Percentiles rank a stretch among this genome's conserved stretches.
Conservation (phyloP, 2,888 invertebrate genomes). For the Cataglyphis albicans region DNA sequence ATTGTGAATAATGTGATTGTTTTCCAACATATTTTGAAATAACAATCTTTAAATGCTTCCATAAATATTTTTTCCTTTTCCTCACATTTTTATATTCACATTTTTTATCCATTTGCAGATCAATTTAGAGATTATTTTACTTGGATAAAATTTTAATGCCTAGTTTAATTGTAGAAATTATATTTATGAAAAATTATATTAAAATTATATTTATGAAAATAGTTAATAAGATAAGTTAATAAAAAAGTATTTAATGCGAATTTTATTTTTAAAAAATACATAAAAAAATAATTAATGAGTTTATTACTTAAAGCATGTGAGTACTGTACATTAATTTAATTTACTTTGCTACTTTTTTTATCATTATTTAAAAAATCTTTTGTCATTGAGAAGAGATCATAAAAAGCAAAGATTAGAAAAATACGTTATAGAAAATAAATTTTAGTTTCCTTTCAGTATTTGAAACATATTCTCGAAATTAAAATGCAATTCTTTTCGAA, state of each 20-base stretch:
- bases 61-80: neutral
- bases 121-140: neutral
- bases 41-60: neutral
- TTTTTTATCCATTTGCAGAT: neutral
- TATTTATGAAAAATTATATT: neutral
- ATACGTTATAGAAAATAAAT: too few species aligned
- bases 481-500: too few species aligned
- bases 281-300: neutral
- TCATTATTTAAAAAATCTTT: neutral
- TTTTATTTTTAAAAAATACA: neutral
- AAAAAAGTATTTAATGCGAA: neutral
- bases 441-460: too few species aligned
- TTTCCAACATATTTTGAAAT: conserved; percentile 7
- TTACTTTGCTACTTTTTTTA: neutral
- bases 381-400: too few species aligned
- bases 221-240: neutral
- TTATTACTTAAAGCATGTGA: neutral
- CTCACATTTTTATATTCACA: conserved; percentile 3
- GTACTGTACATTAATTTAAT: neutral
- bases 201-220: neutral
- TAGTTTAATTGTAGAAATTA: neutral
- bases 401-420: neutral
- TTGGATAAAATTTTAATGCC: neutral
- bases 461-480: too few species aligned
- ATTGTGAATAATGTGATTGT: conserved; percentile 15